Evolutionary conservation across 2,888 invertebrate species (phyloP), one percentile per base, ranked within the genome.

Genomic region (Drosophila recens): DNA sequence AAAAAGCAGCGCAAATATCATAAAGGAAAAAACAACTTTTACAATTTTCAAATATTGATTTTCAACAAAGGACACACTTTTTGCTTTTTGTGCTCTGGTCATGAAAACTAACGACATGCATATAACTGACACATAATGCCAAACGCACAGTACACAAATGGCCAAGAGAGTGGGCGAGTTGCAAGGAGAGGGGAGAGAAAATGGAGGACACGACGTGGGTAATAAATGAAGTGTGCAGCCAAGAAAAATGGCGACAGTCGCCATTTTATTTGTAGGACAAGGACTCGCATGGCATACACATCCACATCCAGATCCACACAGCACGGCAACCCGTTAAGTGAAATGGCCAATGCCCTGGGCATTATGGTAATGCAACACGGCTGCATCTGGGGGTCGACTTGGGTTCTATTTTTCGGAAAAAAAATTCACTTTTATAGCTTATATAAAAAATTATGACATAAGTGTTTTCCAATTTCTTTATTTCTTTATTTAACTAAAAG

Each of bases 91-190:
- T 54, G 49, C 62, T 56, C 57, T 59, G 71, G 89, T 64, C 81
- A 83, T 89, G 81, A 89, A 72, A 84, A 84, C 89, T 87, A 89
- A 84, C 89, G 89, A 76, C 84, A 89, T 89, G 84, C 89, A 84
- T 80, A 86, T 72, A 82, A 74, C 75, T 83, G 89, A 80, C 80
- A 80, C 63, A 78, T 72, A 80, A 83, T 74, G 75, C 72, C 73
- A 73, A 42, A 45, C 45, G 64, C 43, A 20, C 53, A 45, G 36
- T 11, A 11, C 52, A 42, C 27, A 43, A 33, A 38, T 38, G 23
- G n/a, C 20, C 1, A 2, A 15, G 15, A 15, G 27, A 6, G 4
- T 2, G 13, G n/a, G 40, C 0, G 23, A 1, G 38, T 30, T 30
- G 1, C 30, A 1, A 15, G 4, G 20, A 23, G 30, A 10, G n/a